These are phyloP conservation scores for Orthosia gracilis DNA, from an alignment of 2,888 invertebrate genomes.

Conservation along the genomic window DNA sequence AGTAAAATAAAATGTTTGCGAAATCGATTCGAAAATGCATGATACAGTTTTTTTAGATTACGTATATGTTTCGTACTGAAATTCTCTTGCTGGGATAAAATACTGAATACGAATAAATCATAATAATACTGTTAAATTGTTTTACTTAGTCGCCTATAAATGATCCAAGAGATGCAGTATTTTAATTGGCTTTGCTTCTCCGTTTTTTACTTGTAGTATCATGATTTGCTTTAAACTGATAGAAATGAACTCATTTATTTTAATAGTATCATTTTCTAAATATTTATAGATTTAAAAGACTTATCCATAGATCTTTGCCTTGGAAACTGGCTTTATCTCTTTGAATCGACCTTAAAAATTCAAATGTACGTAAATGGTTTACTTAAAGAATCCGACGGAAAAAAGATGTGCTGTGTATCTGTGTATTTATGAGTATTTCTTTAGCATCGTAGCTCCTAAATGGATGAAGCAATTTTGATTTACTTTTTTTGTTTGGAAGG, in stretches of 20 bases:
- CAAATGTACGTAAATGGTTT: too few species aligned
- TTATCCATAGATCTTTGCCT: too few species aligned
- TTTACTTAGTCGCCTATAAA: slow-evolving; percentile 16
- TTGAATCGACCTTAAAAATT: too few species aligned
- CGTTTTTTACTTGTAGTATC: background rate
- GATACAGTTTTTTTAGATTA: slow-evolving; percentile 59
- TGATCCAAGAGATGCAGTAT: slow-evolving; percentile 6
- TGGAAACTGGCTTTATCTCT: too few species aligned
- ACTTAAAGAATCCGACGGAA: too few species aligned
- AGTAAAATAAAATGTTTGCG: slow-evolving; percentile 66
- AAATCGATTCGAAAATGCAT: slow-evolving; percentile 61
- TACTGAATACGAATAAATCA: slow-evolving; percentile 35
- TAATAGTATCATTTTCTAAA: background rate
- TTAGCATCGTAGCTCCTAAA: too few species aligned
- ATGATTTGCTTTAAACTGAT: background rate
- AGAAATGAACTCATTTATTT: background rate
- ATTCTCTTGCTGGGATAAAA: slow-evolving; percentile 37
- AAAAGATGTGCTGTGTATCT: too few species aligned
- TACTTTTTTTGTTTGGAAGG: too few species aligned
- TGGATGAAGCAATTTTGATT: too few species aligned
- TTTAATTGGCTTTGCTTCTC: slow-evolving; percentile 8
- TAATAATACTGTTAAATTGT: slow-evolving; percentile 30
- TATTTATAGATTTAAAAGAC: too few species aligned
- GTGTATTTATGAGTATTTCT: too few species aligned
- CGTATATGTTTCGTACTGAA: slow-evolving; percentile 35